These are phyloP conservation scores for Megatriorchis doriae DNA, from an alignment of 2,113 vertebrate species.

Conservation along the genomic window DNA sequence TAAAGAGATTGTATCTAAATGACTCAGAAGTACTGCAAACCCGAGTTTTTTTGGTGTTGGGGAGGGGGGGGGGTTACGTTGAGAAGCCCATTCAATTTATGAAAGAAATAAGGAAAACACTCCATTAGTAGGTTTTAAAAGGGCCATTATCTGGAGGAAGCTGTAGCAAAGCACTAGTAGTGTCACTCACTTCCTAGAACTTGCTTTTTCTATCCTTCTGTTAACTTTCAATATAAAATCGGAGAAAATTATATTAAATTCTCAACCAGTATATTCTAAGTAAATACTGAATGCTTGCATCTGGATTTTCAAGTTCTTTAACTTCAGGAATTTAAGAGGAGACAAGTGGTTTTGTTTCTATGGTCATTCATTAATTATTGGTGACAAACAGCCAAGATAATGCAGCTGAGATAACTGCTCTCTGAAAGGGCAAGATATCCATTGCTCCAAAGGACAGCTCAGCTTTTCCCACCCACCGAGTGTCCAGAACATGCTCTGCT, in stretches of 20 bases:
- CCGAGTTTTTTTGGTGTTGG: too few species aligned
- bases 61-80: not conserved
- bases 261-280: not conserved
- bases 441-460: not conserved
- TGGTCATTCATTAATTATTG: not conserved
- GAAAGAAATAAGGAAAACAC: not conserved
- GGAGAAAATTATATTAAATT: not conserved
- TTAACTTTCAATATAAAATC: not conserved
- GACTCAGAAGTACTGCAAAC: not conserved
- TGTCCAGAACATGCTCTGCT: not conserved
- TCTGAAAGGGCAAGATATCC: not conserved
- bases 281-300: not conserved
- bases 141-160: not conserved
- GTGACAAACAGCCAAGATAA: not conserved
- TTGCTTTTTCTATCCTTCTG: not conserved
- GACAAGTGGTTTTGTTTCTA: not conserved
- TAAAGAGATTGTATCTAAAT: not conserved
- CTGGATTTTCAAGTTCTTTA: not conserved
- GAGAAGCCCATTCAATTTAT: not conserved
- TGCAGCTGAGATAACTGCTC: not conserved
- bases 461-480: not conserved
- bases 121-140: not conserved
- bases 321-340: not conserved
- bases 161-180: not conserved
- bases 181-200: not conserved